Evolutionary conservation across 1,140 invertebrate species (phyloP), one percentile per base, ranked within the genome.

Genomic region (Marisa cornuarietis): DNA sequence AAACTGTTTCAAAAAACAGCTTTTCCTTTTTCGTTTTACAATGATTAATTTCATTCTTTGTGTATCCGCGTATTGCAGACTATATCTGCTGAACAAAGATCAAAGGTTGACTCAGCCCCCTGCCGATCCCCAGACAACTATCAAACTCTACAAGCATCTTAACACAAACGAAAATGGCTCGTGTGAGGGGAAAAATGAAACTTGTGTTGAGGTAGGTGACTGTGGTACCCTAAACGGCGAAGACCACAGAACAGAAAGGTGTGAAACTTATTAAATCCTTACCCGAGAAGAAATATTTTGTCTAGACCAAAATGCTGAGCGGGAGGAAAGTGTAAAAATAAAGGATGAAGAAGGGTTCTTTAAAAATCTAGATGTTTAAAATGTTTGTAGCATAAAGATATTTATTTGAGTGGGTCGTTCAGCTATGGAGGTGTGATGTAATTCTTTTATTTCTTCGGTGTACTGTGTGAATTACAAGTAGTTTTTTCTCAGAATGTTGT

Each of bases 121-220:
- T 6, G 83, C 78, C 6, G 85, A 87, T 73, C 10, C 62, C 4
- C 81, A 73, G 10, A 85, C 83, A 10, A 84, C 22, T 1, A 6
- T 74, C 4, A 85, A 65, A n/a, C 31, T 89, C 22, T 16, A 76
- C 16, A 65, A 71, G 22, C 87, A 88, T 76, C 81, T 89, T 7
- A 85, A 86, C 68, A 89, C 87, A 5, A 77, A 75, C 0, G 51
- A 42, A 20, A 76, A 79, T 51, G 88, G 87, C 8, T 66, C 58
- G 0, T 88, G 88, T 83, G 16, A n/a, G 26, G 83, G 81, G 0
- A 78, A 22, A 71, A 73, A 72, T 14, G 84, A 79, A 0, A 20
- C 71, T 8, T 89, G 88, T 85, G 86, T 88, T 20, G 81, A 86
- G 80, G 87, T 88, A 82, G 61, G 74, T 68, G 31, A n/a, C 61